Base-by-base conservation (phyloP, 2,113 vertebrate genomes). In the Macroglossus sobrinus region DNA sequence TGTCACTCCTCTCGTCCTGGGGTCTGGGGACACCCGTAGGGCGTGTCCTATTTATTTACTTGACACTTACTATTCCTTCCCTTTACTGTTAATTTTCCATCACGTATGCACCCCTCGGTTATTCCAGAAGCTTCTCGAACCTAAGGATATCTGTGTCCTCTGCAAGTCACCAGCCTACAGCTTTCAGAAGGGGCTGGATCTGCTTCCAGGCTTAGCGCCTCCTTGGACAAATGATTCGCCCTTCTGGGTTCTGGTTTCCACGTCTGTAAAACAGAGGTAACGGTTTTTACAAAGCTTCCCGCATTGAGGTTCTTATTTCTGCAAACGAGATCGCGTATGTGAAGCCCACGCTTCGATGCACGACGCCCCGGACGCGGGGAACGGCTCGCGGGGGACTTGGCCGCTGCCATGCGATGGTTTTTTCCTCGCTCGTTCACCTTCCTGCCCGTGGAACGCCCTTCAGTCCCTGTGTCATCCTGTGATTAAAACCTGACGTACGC, bases 301-400 rank as follows among this genome's bases (percentile, higher is more conserved):
- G 1, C 4, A 50, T 50, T 50, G 2, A 14, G 47, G 3, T 81
- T 45, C 45, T 28, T 38, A 5, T 45, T 74, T 33, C 66, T 24
- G 16, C 55, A 30, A 61, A 53, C 24, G 28, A 82, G 14, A n/a
- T 64, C 50, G 28, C 21, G 9, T 1, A 0, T 1, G 12, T 45
- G 9, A 30, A 19, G 15, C 14, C n/a, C 7, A 2, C 2, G 4
- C 18, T 33, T 81, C 19, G 45, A 1, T 30, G 30, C 2, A 0
- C 26, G 33, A 66, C 1, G 1, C 24, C 38, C 14, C 6, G 19
- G 0, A 33, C 18, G 21, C 26, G 50, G 4, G 4, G 9, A 2
- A 1, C 15, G 13, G 30, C 3, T 45, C 2, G 7, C 9, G 4
- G 0, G 10, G 19, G 0, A 45, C 15, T 30, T 3, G 0, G 5